Base-by-base conservation (phyloP, 2,113 vertebrate genomes). In the Coracopsis vasa region DNA sequence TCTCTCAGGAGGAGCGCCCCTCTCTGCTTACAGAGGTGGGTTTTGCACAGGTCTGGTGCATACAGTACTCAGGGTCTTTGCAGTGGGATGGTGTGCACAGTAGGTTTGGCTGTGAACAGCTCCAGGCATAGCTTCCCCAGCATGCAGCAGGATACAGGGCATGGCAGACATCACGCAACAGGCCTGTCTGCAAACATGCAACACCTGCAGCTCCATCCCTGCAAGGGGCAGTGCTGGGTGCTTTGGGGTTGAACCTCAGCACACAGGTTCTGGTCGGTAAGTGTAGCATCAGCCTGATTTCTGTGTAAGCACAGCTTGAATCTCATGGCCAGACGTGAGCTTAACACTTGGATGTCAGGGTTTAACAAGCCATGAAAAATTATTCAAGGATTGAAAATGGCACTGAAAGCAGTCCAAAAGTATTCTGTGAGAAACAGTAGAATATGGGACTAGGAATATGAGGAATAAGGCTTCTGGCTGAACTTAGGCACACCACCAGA, bases 141-240 rank as follows among this genome's bases (percentile, higher is more conserved):
- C 21, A 6, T 13, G 33, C 44, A 33, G 42, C 42, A 72, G 56
- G 64, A n/a, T 1, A 1, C 9, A 33, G 41, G 29, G 16, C 27
- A 45, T 45, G 45, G 17, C 45, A 45, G 45, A 45, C 45, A 45
- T 45, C 45, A 45, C 45, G 20, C 45, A 45, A 45, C 45, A 20
- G 45, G 45, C 45, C 19, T 16, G 13, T 20, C 51, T 51, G 45
- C 9, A 70, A 53, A 39, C 39, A 29, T 0, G 1, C 15, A 53
- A 11, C 0, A 1, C 24, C n/a, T 39, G 13, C 28, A 29, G n/a
- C 45, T 45, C 39, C 1, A 0, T 17, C 70, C n/a, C 79, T 82
- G 44, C 35, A 41, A 7, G 10, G 5, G 31, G 6, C 21, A 50
- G 42, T 29, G 45, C 16, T 24, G 19, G 15, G 5, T 42, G 35